Conservation (phyloP, 1,140 invertebrate genomes). For the Drosophila micromelanica region DNA sequence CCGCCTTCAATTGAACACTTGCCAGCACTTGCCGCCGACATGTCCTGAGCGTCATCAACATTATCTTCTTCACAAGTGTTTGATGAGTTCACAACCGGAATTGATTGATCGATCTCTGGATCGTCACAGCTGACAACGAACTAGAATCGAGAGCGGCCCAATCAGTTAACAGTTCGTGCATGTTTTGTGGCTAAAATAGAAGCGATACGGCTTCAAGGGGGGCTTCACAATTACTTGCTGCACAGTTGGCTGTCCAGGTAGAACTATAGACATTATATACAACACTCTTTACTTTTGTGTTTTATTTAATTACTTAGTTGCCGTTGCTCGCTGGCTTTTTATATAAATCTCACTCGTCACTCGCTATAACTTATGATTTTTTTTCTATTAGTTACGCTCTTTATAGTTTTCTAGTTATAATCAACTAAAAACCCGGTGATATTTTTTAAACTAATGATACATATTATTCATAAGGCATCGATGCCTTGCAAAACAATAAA, state of each 20-base stretch:
- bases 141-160: not conserved
- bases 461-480: too few relatives aligned
- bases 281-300: not conserved
- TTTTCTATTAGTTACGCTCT: not conserved
- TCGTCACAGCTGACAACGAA: slow-evolving; percentile 9
- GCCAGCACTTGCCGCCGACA: slow-evolving; percentile 6
- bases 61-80: slow-evolving; percentile 18
- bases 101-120: slow-evolving; percentile 34
- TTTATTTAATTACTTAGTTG: not conserved
- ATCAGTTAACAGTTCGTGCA: not conserved
- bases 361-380: too few relatives aligned
- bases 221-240: not conserved
- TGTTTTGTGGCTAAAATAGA: not conserved
- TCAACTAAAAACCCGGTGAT: too few relatives aligned
- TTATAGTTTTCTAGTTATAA: too few relatives aligned
- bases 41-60: slow-evolving; percentile 6
- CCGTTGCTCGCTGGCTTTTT: too few relatives aligned
- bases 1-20: slow-evolving; percentile 21
- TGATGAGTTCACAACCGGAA: slow-evolving; percentile 16
- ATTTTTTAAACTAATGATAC: too few relatives aligned
- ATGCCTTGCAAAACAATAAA: too few relatives aligned
- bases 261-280: not conserved
- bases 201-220: not conserved
- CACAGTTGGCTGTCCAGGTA: not conserved
- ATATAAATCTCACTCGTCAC: too few relatives aligned